These are phyloP conservation scores for Eriosoma lanigerum DNA, from an alignment of 1,140 invertebrate genomes.

Conservation along the genomic window DNA sequence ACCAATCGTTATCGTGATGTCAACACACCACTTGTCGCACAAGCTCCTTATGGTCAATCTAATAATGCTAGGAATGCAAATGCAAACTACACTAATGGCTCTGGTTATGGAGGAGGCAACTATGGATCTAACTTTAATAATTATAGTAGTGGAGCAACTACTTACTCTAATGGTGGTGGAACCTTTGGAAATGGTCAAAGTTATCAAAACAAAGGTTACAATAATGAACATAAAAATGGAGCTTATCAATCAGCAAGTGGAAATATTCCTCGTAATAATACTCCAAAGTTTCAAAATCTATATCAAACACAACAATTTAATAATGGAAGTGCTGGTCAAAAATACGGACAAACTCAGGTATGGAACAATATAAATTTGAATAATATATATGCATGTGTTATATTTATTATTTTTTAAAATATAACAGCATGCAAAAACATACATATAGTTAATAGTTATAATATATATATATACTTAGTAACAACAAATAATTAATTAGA, in stretches of 20 bases:
- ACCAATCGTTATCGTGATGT: conserved; percentile 47
- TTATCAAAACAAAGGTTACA: conserved; percentile 41
- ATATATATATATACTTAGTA: no score
- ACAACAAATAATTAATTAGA: no score
- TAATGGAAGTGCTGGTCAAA: conserved; percentile 47
- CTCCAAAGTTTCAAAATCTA: conserved; percentile 42
- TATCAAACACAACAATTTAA: conserved; percentile 40
- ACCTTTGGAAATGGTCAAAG: conserved; percentile 35
- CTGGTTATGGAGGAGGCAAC: conserved; percentile 25
- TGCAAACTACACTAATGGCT: conserved; percentile 14
- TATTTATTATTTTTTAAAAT: no score
- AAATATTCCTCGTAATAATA: conserved; percentile 29
- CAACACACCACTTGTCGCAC: conserved; percentile 29
- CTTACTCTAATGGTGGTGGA: conserved; percentile 36
- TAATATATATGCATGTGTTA: no score
- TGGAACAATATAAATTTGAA: neutral
- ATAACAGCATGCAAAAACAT: no score
- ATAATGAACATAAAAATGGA: conserved; percentile 43
- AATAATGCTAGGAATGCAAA: conserved; percentile 28
- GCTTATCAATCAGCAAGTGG: conserved; percentile 27
- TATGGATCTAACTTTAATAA: conserved; percentile 34
- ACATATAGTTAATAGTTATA: no score
- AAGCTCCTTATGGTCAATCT: conserved; percentile 34
- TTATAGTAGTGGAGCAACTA: conserved; percentile 25
- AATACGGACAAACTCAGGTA: conserved; percentile 55